Conservation (phyloP, 2,797 vertebrate species). For the Pempheris klunzingeri region DNA sequence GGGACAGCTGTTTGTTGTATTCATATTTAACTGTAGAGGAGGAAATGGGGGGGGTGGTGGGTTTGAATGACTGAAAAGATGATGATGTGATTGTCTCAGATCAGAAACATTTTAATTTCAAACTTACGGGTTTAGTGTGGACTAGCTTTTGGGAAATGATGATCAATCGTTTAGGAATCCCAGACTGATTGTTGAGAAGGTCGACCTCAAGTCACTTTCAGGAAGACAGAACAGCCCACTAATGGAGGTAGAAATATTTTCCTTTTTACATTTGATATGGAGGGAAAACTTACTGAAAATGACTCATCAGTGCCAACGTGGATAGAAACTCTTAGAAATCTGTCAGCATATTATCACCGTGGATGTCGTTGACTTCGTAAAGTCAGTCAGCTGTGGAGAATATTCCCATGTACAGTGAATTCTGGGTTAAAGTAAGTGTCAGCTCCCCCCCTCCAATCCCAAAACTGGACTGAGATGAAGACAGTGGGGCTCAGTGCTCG, state of each 20-base stretch:
- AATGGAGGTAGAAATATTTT: not conserved
- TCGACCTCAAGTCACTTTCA: not conserved
- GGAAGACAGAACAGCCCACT: not conserved
- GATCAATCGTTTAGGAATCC: too few species aligned
- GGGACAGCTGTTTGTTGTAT: not conserved
- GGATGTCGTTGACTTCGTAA: not conserved
- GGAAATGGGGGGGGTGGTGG: not conserved
- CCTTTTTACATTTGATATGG: not conserved
- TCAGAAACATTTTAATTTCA: too few species aligned
- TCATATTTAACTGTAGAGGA: not conserved
- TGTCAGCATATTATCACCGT: not conserved
- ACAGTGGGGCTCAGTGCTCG: constrained; percentile 81
- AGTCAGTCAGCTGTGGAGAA: constrained; percentile 19
- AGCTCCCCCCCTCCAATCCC: constrained; percentile 24
- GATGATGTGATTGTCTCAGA: too few species aligned
- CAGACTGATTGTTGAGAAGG: too few species aligned
- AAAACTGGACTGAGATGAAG: constrained; percentile 41
- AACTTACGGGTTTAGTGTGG: too few species aligned
- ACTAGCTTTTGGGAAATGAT: too few species aligned
- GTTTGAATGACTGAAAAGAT: too few species aligned
- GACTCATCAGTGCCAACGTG: not conserved
- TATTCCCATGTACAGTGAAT: constrained; percentile 64
- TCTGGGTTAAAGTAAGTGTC: constrained; percentile 54
- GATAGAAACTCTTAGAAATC: not conserved
- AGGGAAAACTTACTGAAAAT: not conserved